Conservation (phyloP, 1,140 invertebrate genomes). For the Brachionus calyciflorus region DNA sequence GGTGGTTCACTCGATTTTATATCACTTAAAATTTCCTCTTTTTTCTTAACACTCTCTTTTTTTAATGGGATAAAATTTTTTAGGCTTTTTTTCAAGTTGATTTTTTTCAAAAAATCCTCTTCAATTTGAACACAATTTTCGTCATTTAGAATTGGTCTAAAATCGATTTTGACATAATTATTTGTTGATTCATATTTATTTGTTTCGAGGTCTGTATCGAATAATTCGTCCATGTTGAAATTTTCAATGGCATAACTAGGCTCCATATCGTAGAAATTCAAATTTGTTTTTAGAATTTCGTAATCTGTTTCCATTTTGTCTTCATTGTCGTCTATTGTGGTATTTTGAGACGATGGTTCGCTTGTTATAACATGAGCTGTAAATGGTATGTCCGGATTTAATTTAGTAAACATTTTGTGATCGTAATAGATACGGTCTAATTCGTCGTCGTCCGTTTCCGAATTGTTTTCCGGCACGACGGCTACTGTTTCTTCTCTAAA, state of each 20-base stretch:
- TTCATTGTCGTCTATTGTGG: background rate
- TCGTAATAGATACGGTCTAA: background rate
- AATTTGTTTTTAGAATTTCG: too few species aligned
- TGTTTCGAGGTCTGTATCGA: background rate
- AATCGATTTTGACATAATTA: background rate
- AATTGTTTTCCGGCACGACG: background rate
- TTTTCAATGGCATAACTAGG: background rate
- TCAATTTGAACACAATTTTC: background rate
- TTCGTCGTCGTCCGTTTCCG: too few species aligned
- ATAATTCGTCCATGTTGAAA: background rate
- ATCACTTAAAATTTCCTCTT: too few species aligned
- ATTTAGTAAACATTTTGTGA: background rate
- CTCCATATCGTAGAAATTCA: conserved; percentile 4
- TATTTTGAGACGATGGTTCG: background rate
- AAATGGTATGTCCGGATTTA: background rate
- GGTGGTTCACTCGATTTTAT: too few species aligned
- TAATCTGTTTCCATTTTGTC: too few species aligned
- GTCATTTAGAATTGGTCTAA: background rate
- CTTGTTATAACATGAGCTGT: too few species aligned
- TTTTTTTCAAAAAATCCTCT: background rate
- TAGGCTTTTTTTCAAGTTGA: background rate
- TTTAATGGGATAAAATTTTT: background rate
- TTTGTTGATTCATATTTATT: background rate
- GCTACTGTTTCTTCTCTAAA: background rate
- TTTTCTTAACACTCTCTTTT: background rate